A percentile compares a stretch with the other conserved stretches of the same genome.
Conservation (phyloP, 2,888 invertebrate genomes). For the Alloscopus bannaensis region DNA sequence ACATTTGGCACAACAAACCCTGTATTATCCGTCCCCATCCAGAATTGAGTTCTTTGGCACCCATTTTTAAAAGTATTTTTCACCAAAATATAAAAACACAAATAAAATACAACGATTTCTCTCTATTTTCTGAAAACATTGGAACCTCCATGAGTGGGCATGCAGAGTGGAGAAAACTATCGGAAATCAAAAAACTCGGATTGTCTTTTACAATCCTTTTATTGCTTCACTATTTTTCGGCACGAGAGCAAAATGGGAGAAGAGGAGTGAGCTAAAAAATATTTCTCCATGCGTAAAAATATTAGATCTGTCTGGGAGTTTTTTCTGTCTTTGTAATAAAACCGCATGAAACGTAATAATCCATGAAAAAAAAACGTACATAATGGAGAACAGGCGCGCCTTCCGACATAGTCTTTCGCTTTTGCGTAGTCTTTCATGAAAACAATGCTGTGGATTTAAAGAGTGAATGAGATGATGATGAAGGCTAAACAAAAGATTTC, state of each 20-base stretch:
- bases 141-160: no score
- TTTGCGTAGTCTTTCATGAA: no score
- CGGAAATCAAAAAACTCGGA: not conserved
- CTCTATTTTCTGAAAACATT: not conserved
- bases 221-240: not conserved
- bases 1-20: no score
- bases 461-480: no score
- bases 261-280: not conserved
- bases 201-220: not conserved
- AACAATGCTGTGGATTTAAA: no score
- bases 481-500: no score
- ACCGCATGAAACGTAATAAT: slow-evolving; percentile 26
- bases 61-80: no score
- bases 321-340: slow-evolving; percentile 14
- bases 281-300: not conserved
- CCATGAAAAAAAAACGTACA: slow-evolving; percentile 2
- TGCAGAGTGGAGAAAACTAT: no score
- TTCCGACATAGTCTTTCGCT: no score
- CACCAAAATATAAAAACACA: no score
- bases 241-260: not conserved
- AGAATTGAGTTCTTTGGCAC: no score
- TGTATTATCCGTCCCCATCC: no score
- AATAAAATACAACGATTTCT: not conserved
- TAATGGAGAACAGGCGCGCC: not conserved
- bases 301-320: not conserved